Evolutionary conservation across 64 coral and sea anemone species (phyloP).

Genomic region (Hydrozoanthus tunicans): DNA sequence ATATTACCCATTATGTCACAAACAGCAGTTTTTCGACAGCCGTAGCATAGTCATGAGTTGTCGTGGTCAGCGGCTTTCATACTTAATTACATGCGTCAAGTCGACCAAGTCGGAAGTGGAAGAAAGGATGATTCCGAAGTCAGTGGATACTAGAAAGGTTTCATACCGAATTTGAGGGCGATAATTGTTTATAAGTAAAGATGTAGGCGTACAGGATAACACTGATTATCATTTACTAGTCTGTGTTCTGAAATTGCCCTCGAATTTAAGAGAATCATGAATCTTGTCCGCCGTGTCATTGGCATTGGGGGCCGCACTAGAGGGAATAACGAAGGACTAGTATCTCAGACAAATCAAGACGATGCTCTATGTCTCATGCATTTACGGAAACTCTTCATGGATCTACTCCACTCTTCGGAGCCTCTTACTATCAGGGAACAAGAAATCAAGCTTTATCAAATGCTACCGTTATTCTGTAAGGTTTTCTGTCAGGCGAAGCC

Average conservation of each 20-base stretch:
- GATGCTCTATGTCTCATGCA: conserved; percentile 88
- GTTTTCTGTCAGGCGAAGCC: conserved; percentile 83
- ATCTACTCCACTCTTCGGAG: conserved; percentile 92
- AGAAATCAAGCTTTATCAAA: conserved; percentile 87
- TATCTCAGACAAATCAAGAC: conserved; percentile 78
- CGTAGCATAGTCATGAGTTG: background rate
- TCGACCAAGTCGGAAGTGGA: conserved; percentile 44
- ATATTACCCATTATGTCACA: background rate
- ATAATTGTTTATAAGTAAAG: background rate
- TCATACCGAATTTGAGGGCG: background rate
- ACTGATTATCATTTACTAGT: background rate
- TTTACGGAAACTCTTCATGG: conserved; percentile 96
- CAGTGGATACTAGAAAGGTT: background rate
- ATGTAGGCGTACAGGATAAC: conserved; percentile 9
- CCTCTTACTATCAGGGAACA: conserved; percentile 93
- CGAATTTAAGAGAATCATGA: conserved; percentile 56
- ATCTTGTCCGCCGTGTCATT: conserved; percentile 81
- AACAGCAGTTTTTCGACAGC: background rate
- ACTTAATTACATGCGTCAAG: conserved; percentile 22
- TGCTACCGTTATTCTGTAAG: conserved; percentile 96
- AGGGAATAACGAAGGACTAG: conserved; percentile 60
- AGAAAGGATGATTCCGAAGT: background rate
- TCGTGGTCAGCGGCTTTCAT: conserved; percentile 18
- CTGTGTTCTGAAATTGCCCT: background rate
- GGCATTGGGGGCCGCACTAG: conserved; percentile 47